Evolutionary conservation across 2,888 invertebrate genomes (phyloP).

Genomic region (Megaustenia siamemsis): DNA sequence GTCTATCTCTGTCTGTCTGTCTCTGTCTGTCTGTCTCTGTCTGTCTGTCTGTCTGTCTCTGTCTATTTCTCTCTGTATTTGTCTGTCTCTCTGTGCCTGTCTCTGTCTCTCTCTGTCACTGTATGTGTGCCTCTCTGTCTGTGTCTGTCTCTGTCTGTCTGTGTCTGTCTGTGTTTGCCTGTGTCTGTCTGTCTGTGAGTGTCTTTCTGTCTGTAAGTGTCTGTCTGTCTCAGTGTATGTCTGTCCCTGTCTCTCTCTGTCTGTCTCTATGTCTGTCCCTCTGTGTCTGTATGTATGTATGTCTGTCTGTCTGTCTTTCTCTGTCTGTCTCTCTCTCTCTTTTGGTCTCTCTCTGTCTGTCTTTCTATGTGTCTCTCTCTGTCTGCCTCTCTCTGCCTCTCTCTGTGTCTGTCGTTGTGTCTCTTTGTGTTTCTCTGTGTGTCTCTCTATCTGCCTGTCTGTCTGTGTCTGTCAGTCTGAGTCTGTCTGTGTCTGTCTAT

Average conservation of each 20-base stretch:
- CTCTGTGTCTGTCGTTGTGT: background rate
- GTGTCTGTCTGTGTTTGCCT: background rate
- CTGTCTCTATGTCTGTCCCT: background rate
- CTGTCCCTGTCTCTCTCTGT: background rate
- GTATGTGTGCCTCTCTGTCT: background rate
- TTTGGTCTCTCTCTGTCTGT: background rate
- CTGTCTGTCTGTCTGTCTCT: background rate
- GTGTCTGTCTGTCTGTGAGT: background rate
- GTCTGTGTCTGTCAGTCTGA: no score
- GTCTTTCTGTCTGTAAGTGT: background rate
- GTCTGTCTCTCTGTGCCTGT: background rate
- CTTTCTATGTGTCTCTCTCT: conserved; percentile 19
- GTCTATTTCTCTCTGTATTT: conserved; percentile 10
- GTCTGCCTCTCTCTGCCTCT: conserved; percentile 10
- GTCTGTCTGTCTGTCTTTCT: background rate
- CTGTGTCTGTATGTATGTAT: background rate
- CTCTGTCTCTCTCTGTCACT: background rate
- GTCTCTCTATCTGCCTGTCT: background rate
- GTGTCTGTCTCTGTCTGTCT: background rate
- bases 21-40: background rate
- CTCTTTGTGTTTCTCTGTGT: background rate
- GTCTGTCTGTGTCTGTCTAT: no score
- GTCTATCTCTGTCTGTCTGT: conserved; percentile 14
- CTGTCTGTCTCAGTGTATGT: background rate
- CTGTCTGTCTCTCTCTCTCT: no score